Evolutionary conservation across 2,113 vertebrate species (phyloP), one percentile per base, ranked within the genome.

Genomic region (Hemibagrus wyckioides): DNA sequence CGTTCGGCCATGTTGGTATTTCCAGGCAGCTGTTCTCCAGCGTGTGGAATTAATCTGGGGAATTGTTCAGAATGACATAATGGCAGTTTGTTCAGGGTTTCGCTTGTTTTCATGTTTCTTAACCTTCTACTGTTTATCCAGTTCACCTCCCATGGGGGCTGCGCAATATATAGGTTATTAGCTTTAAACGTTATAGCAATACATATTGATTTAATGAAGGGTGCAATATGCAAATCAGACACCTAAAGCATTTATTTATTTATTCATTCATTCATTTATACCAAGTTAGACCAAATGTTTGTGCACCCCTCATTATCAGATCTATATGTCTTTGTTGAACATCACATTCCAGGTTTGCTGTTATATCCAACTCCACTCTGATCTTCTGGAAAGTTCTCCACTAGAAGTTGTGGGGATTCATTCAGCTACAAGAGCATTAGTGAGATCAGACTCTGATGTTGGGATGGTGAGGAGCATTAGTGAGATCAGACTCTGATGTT

Each of bases 1-100:
- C 19, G 30, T 73, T 23, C 50, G 39, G 83, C 65, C 19, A 41
- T 84, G 83, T 56, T 39, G 67, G 33, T 75, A 84, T 84, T 83
- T 57, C 75, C 52, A 2, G 15, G 33, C 52, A 84, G 33, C 67
- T 84, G 83, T 73, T 73, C 67, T 57, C 21, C 61, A 19, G 50
- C 19, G 83, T 56, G 30, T 84, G n/a, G 57, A 57, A 57, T 65
- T 84, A 71, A 84, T 73, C 67, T 39, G 21, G 33, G 33, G 50
- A 30, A 54, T 33, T 39, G 33, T 67, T 75, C 52, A 36, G 83
- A 71, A 44, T 61, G 56, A 61, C 56, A 61, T 61, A 61, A 48
- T 57, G 80, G 33, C 54, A 41, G 80, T 59, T 59, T 23, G 39
- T 61, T 65, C 50, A 33, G 50, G 50, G 54, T 80, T 54, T 33